A percentile compares a stretch with the other conserved stretches of the same genome.
phyloP scores from a whole-genome alignment of 2,113 vertebrate species.

The Mormyrus lacerda region DNA sequence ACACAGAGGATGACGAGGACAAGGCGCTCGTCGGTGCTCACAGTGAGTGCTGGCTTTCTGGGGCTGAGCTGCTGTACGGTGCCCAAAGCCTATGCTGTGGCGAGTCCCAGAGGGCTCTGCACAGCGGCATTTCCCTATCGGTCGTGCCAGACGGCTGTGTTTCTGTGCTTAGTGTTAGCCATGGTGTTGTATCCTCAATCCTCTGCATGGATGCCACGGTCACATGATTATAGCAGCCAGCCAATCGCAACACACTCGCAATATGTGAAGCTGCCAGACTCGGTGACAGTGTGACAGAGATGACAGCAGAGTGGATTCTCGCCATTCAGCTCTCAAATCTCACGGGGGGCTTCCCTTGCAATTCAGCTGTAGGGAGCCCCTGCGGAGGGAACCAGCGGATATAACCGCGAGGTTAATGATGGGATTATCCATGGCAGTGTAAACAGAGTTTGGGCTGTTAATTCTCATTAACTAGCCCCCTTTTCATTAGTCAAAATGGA shows the following conservation, averaged over 20 bases:
- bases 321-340: not conserved
- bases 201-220: not conserved
- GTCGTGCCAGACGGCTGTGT: not conserved
- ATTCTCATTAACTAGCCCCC: conserved; percentile 1
- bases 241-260: not conserved
- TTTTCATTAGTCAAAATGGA: not conserved
- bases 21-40: conserved; percentile 71
- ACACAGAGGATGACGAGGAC: conserved; percentile 90
- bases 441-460: not conserved
- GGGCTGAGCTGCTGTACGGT: not conserved
- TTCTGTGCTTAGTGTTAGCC: not conserved
- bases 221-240: not conserved
- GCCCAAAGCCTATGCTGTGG: not conserved
- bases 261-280: not conserved
- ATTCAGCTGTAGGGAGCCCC: not conserved
- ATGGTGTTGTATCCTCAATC: not conserved
- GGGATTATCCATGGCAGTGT: not conserved
- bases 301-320: not conserved
- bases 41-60: conserved; percentile 66
- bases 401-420: not conserved
- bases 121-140: not conserved
- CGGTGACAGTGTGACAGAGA: not conserved
- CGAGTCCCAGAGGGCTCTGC: not conserved
- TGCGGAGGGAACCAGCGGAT: not conserved
- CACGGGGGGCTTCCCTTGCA: not conserved